A percentile compares a stretch with the other conserved stretches of the same genome.
phyloP scores from a whole-genome alignment of 30 jellyfish, hydroid and myxozoan genomes.

The Turritopsis rubra region DNA sequence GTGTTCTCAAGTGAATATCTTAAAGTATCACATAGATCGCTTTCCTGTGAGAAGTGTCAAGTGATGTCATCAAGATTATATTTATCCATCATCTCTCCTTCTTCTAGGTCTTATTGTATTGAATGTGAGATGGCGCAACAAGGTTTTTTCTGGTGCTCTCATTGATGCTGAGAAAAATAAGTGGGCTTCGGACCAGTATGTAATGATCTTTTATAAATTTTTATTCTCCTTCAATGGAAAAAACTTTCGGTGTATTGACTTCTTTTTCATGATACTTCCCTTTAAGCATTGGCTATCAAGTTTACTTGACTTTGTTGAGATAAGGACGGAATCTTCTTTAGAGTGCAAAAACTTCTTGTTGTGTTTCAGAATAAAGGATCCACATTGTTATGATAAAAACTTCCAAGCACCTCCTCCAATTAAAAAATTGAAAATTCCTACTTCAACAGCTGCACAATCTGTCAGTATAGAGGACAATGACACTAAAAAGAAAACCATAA shows the following conservation, averaged over 20 bases:
- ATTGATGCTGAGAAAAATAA: constrained; percentile 83
- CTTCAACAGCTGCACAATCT: constrained; percentile 17
- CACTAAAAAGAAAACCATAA: constrained; percentile 15
- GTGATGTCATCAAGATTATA: not conserved
- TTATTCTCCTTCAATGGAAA: not conserved
- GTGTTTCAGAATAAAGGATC: not conserved
- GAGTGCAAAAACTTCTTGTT: not conserved
- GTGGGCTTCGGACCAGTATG: constrained; percentile 94
- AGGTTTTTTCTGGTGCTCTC: constrained; percentile 92
- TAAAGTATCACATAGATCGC: not conserved
- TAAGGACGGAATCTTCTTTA: too few relatives aligned
- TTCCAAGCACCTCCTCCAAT: constrained; percentile 35
- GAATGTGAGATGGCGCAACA: constrained; percentile 94
- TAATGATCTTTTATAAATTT: not conserved
- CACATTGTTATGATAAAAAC: not conserved
- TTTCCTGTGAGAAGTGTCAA: not conserved
- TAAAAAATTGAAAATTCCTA: constrained; percentile 18
- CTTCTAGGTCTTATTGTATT: constrained; percentile 71
- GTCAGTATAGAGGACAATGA: constrained; percentile 13
- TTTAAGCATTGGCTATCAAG: too few relatives aligned
- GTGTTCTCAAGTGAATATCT: too few relatives aligned
- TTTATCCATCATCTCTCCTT: not conserved
- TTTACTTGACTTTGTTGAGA: too few relatives aligned
- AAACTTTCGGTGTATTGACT: too few relatives aligned
- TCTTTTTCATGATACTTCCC: too few relatives aligned